These are phyloP conservation scores for Rhombomys opimus DNA, from an alignment of 2,113 vertebrate species.

Conservation along the genomic window DNA sequence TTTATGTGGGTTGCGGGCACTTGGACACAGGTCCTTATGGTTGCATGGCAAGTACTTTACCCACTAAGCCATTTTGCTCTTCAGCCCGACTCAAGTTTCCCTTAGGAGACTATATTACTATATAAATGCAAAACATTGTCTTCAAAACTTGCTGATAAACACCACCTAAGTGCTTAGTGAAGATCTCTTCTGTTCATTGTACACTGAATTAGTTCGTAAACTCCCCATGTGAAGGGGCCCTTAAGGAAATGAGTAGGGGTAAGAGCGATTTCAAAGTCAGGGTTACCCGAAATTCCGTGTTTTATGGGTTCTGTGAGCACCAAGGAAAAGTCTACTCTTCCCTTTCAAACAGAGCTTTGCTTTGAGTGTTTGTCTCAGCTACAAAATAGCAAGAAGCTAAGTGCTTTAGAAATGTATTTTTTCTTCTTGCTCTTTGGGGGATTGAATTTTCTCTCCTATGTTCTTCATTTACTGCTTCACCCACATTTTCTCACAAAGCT, in stretches of 20 bases:
- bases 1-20: background rate
- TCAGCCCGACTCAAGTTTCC: background rate
- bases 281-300: background rate
- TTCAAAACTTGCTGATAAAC: background rate
- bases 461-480: conserved; percentile 79
- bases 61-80: background rate
- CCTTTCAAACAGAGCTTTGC: conserved; percentile 11
- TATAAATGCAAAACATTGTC: background rate
- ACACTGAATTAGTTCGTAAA: conserved; percentile 3
- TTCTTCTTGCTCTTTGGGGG: conserved; percentile 24
- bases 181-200: background rate
- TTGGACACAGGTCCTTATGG: background rate
- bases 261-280: background rate
- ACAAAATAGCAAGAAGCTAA: conserved; percentile 29
- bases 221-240: background rate
- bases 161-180: background rate
- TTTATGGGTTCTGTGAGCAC: background rate
- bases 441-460: conserved; percentile 81
- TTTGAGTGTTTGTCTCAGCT: conserved; percentile 63
- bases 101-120: background rate
- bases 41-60: background rate
- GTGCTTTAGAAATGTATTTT: conserved; percentile 44
- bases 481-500: conserved; percentile 77
- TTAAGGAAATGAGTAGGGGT: background rate
- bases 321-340: background rate